phyloP scores from a whole-genome alignment of 2,888 invertebrate species.

The Hypercompe scribonia region DNA sequence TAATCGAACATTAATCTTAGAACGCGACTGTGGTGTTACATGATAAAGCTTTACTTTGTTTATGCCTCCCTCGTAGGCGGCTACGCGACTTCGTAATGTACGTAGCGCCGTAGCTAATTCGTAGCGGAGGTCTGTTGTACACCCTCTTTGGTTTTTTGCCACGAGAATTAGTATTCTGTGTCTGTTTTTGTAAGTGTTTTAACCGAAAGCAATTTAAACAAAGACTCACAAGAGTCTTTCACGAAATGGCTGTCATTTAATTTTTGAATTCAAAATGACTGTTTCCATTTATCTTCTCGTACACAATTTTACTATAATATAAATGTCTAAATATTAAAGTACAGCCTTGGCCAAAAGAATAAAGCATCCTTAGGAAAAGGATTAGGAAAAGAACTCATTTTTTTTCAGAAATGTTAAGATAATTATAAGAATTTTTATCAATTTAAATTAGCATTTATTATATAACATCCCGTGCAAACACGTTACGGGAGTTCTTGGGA shows the following conservation, averaged over 20 bases:
- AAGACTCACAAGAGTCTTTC: background rate
- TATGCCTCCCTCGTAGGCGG: slow-evolving; percentile 48
- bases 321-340: background rate
- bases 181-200: slow-evolving; percentile 17
- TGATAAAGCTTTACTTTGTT: slow-evolving; percentile 48
- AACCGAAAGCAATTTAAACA: slow-evolving; percentile 15
- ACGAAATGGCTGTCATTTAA: background rate
- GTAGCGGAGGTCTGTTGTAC: background rate
- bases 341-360: too few species aligned
- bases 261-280: background rate
- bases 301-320: background rate
- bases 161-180: slow-evolving; percentile 16
- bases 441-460: too few species aligned
- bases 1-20: slow-evolving; percentile 29
- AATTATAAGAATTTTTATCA: too few species aligned
- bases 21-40: slow-evolving; percentile 27
- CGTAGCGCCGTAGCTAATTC: slow-evolving; percentile 27
- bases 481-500: too few species aligned
- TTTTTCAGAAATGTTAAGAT: too few species aligned
- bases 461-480: too few species aligned
- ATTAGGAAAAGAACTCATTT: too few species aligned
- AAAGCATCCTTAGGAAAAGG: too few species aligned
- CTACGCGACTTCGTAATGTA: slow-evolving; percentile 41
- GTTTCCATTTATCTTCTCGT: background rate
- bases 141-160: slow-evolving; percentile 15